Evolutionary conservation across 2,113 vertebrate genomes (phyloP), one percentile per base, ranked within the genome.

Genomic region (Brevimyrus niger): DNA sequence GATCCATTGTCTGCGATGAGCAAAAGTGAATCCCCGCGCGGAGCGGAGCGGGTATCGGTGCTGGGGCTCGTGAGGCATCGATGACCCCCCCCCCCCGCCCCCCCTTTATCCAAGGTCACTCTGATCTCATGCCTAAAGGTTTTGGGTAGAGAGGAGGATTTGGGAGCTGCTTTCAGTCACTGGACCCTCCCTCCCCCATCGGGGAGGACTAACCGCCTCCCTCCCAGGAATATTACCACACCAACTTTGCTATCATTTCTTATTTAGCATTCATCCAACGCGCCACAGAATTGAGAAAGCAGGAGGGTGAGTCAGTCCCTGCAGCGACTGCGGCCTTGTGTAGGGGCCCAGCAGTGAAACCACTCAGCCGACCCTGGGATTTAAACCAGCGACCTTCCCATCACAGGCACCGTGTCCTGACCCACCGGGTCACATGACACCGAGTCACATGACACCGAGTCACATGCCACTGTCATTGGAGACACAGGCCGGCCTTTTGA

Each of bases 11-110:
- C 94, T 95, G 88, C 90, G 58, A 91, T 90, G 94, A 95, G 91
- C 92, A 94, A 96, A 95, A 94, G 95, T 95, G 97, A 97, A 98
- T 97, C 96, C 95, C 90, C 94, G 95, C 92, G 95, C 95, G 95
- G 95, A 96, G 97, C 2, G 95, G 95, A 94, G 94, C 94, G 94
- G 95, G 95, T 95, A 94, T 93, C 93, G 95, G 90, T 93, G 93
- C 94, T 97, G 97, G 96, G 94, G 92, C 92, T 92, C 92, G 92
- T 96, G 96, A 97, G 96, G 91, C 89, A 96, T 94, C 97, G 97
- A 97, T 91, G 95, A 94, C 93, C 94, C 93, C 94, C 94, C 94
- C 46, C 92, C 90, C 95, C 94, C 88, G 73, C 94, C 95, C 94
- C 93, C 31, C 42, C 42, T 96, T 95, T 96, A 93, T 97, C 92